Base-by-base conservation (phyloP, 2,888 invertebrate species). In the Atethmia centrago region DNA sequence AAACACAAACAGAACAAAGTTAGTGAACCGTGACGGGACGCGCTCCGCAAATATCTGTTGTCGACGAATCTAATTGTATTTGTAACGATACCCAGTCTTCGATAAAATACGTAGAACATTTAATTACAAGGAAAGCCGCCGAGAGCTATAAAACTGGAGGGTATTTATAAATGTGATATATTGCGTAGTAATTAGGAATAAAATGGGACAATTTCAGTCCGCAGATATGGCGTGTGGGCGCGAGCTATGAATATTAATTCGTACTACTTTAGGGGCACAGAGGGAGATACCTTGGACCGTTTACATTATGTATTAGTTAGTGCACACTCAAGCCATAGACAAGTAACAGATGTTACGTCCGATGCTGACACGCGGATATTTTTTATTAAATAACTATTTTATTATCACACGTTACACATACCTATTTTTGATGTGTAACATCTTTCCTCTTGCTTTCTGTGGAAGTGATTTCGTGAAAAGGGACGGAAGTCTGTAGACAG, bases 241-340 rank as follows among this genome's bases (percentile, higher is more conserved):
- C 76, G 62, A 72, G 73, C 56, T 56, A 73, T 77, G 86, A 87
- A 86, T 85, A 85, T 75, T 80, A 84, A 86, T 83, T 70, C n/a
- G 56, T 67, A 71, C 62, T 71, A 62, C 58, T 72, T 72, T 64
- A 55, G 47, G 40, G 42, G 55, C 63, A 51, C 64, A 36, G 61
- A 69, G 47, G 51, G 55, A 74, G 45, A 49, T 68, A 42, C 56
- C 61, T 80, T 71, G n/a, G 58, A 45, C n/a, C 66, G 51, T 36
- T 69, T 84, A 59, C 42, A 67, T 73, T 70, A 72, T 69, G 40
- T 66, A 69, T 66, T 72, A 63, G 55, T n/a, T n/a, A n/a, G n/a
- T n/a, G n/a, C n/a, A n/a, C n/a, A n/a, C n/a, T n/a, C n/a, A n/a
- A n/a, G n/a, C n/a, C n/a, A n/a, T n/a, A n/a, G n/a, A n/a, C n/a